phyloP scores from a whole-genome alignment of 92 coral and sea anemone species.

The Palythoa heliodiscus region DNA sequence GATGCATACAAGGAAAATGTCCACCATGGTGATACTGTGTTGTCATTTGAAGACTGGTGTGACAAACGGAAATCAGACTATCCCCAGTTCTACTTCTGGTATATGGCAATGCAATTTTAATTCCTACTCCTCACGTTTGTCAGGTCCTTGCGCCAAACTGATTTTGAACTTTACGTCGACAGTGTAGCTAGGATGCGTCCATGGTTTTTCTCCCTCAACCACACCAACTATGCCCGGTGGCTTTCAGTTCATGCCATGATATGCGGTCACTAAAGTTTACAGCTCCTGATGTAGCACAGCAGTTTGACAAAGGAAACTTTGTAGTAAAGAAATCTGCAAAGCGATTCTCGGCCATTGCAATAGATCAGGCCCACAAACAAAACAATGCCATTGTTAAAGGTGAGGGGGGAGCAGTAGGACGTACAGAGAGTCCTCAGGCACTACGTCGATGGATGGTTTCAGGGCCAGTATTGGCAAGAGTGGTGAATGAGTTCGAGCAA shows the following conservation, averaged over 20 bases:
- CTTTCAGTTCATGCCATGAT: constrained; percentile 26
- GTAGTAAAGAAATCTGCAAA: constrained; percentile 26
- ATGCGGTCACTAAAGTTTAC: background rate
- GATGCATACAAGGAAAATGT: constrained; percentile 42
- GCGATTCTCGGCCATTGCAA: constrained; percentile 26
- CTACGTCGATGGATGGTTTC: constrained; percentile 15
- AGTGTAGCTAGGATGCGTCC: constrained; percentile 34
- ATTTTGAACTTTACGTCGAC: constrained; percentile 1
- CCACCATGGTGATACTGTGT: constrained; percentile 20
- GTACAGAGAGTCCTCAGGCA: constrained; percentile 18
- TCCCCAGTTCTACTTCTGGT: constrained; percentile 77
- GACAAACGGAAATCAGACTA: constrained; percentile 15
- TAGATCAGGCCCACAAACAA: constrained; percentile 17
- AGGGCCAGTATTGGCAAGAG: constrained; percentile 19
- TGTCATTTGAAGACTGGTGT: constrained; percentile 65
- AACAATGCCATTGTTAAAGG: constrained; percentile 16
- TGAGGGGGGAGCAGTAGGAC: constrained; percentile 17
- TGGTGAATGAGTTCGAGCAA: constrained; percentile 17
- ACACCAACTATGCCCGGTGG: constrained; percentile 38
- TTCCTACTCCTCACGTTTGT: constrained; percentile 12
- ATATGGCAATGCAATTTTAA: constrained; percentile 34
- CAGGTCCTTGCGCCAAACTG: constrained; percentile 15
- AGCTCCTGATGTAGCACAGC: constrained; percentile 23
- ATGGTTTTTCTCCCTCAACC: constrained; percentile 34
- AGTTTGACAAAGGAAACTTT: constrained; percentile 22